Evolutionary conservation across 2,113 vertebrate genomes (phyloP).

Genomic region (Callopanchax toddi): DNA sequence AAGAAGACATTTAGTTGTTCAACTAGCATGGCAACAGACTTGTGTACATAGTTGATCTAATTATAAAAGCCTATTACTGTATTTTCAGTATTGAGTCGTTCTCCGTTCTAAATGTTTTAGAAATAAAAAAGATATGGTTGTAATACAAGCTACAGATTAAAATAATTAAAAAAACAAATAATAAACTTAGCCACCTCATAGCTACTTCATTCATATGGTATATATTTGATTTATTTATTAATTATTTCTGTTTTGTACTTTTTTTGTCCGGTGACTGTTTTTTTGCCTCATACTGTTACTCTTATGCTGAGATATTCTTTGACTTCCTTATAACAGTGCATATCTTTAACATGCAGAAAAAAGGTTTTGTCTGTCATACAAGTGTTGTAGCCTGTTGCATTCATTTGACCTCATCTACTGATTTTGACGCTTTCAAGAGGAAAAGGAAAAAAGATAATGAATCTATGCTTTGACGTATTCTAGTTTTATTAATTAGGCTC

Average conservation of each 20-base stretch:
- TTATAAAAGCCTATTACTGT: slow-evolving; percentile 83
- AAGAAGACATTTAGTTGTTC: slow-evolving; percentile 78
- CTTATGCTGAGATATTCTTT: slow-evolving; percentile 79
- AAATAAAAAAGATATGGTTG: slow-evolving; percentile 72
- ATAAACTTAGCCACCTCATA: slow-evolving; percentile 82
- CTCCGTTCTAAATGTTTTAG: slow-evolving; percentile 82
- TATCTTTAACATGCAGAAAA: slow-evolving; percentile 76
- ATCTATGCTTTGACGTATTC: slow-evolving; percentile 75
- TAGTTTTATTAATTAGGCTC: slow-evolving; percentile 79
- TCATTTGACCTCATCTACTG: slow-evolving; percentile 78
- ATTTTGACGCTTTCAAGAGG: slow-evolving; percentile 73
- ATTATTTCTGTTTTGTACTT: slow-evolving; percentile 83
- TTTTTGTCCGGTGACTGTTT: slow-evolving; percentile 78
- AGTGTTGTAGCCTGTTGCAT: slow-evolving; percentile 64
- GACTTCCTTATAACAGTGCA: slow-evolving; percentile 78
- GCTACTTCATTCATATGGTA: slow-evolving; percentile 85
- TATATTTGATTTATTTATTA: slow-evolving; percentile 89
- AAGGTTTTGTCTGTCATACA: slow-evolving; percentile 69
- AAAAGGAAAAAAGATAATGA: slow-evolving; percentile 47
- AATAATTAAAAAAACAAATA: slow-evolving; percentile 70
- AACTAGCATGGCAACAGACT: slow-evolving; percentile 84
- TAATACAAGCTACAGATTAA: slow-evolving; percentile 82
- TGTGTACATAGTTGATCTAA: slow-evolving; percentile 84
- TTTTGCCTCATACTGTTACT: slow-evolving; percentile 80
- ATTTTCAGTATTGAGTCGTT: slow-evolving; percentile 84